A percentile compares a stretch with the other conserved stretches of the same genome.
Conservation (phyloP, 2,797 vertebrate genomes). For the Cygnus olor region DNA sequence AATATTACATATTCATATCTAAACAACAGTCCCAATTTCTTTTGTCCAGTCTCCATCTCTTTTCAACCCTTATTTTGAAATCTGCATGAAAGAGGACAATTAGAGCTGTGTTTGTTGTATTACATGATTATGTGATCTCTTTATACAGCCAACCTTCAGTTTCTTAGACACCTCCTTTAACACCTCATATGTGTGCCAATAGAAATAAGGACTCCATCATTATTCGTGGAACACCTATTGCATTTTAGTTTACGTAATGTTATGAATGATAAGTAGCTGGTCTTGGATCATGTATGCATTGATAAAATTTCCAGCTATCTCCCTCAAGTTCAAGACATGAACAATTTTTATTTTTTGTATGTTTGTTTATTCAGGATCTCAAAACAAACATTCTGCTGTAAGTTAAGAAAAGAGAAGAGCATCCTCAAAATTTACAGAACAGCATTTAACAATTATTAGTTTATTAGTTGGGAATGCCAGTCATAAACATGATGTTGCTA, state of each 20-base stretch:
- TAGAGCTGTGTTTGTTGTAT: neutral
- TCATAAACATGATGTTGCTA: neutral
- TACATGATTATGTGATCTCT: neutral
- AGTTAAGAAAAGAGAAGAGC: neutral
- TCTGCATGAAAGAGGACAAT: neutral
- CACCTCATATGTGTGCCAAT: neutral
- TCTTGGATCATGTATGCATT: neutral
- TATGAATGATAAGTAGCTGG: neutral
- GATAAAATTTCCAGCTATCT: neutral
- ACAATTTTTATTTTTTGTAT: too few species aligned
- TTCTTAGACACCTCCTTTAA: neutral
- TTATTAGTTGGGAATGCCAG: neutral
- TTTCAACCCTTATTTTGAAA: neutral
- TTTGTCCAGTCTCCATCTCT: neutral
- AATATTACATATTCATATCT: neutral
- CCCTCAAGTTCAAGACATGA: neutral
- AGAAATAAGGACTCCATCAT: neutral
- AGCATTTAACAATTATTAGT: neutral
- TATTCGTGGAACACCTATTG: neutral
- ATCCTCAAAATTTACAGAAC: rapidly evolving
- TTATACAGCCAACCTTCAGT: neutral
- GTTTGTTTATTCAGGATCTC: neutral
- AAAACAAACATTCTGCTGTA: neutral
- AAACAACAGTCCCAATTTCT: neutral
- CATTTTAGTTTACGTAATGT: neutral